Evolutionary conservation across 2,797 vertebrate species (phyloP), one percentile per base, ranked within the genome.

Genomic region (Enteromius anoplus): DNA sequence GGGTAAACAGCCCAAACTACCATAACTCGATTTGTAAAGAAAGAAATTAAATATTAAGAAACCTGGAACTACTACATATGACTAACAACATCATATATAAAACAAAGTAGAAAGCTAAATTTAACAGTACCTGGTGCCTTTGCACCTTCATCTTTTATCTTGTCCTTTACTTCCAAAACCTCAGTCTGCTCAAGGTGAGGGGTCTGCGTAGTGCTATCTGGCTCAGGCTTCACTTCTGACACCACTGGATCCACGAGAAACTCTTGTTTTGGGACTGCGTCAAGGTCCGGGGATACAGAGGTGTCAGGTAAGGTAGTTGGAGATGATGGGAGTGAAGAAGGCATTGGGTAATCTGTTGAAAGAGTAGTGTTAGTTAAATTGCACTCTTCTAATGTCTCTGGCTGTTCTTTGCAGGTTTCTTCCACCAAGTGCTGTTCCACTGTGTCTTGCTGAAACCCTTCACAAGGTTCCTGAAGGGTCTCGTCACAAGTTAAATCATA

Each of bases 151-250:
- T 94, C 92, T 86, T 95, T 95, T 77, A 94, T 90, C 17, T 91
- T 92, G 6, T 90, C 91, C 73, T 92, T 94, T 19, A 93, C 91
- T n/a, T 88, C 89, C 81, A 91, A 85, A 40, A 85, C 90, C 1
- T 93, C 92, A 0, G 66, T 79, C 83, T 92, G 93, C 86, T 94
- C 94, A 19, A 93, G 89, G 45, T 93, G 94, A 1, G 93, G 93
- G 17, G 92, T 93, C 55, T 91, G 84, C 4, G 94, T 91, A 0
- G 93, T 95, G 88, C 93, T 94, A 88, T 95, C 94, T 0, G 93
- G 93, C 90, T 94, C 91, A 2, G 92, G 86, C 87, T 93, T 93
- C 62, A 89, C 19, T 70, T 93, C 92, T 58, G 84, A 62, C 0
- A 47, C 70, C 80, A 90, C 86, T n/a, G 90, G 76, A 88, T 93